Evolutionary conservation across 2,113 vertebrate species (phyloP), one percentile per base, ranked within the genome.

Genomic region (Gasterosteus aculeatus): DNA sequence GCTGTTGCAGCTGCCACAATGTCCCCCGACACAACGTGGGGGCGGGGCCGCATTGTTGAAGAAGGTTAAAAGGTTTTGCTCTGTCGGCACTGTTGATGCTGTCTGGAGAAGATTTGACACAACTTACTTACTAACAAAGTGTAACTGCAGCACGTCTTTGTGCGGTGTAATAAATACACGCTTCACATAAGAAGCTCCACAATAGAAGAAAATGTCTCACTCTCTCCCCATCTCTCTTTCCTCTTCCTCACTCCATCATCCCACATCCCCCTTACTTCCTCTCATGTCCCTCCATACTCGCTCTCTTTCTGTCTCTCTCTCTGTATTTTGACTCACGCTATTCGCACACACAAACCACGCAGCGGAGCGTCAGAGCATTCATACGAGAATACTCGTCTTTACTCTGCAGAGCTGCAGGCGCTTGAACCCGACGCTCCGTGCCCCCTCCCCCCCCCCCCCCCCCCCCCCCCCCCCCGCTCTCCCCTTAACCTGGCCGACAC

Each of bases 291-390:
- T 60, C n/a, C 54, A 57, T 53, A 19, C 51, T 60, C 56, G 54
- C 41, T 73, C 14, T 63, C 44, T 60, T 9, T 72, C 31, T 72
- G 42, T 72, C 60, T 61, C 59, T 59, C 83, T 77, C 81, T 69
- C 81, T 77, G 64, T 70, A 62, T 56, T 82, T 69, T 83, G 84
- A 83, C 56, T 85, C 84, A 81, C 66, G 61, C 74, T 69, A 26
- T 67, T 39, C 1, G 44, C 70, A 60, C 7, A 26, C 5, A 67
- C 18, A 62, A 70, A 62, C 16, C 10, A 19, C n/a, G 35, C 12
- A 64, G 38, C 58, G 3, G 10, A 41, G 65, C 3, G 58, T 57
- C 68, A 49, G 67, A 53, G 75, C 65, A 31, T 42, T 41, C 72
- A 86, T 74, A 77, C 58, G 66, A 82, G 66, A 77, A 81, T 69